Percentiles rank a stretch among this genome's conserved stretches.
These are phyloP conservation scores for Macrobrachium nipponense DNA, from an alignment of 1,140 invertebrate species.

Conservation along the genomic window DNA sequence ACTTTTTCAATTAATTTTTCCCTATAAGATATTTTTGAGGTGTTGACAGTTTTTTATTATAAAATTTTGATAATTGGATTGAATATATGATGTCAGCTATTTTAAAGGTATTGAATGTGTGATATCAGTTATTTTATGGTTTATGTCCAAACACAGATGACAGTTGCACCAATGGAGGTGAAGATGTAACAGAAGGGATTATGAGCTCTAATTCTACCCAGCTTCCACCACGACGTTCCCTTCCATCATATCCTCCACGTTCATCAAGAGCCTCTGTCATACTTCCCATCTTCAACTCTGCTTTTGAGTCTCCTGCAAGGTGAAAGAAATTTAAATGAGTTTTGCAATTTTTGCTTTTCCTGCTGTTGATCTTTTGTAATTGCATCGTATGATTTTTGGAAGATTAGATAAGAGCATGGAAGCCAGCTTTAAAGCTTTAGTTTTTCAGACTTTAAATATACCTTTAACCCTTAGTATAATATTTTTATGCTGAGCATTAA, in stretches of 20 bases:
- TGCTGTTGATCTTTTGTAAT: too few relatives aligned
- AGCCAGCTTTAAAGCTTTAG: too few relatives aligned
- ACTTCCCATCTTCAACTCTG: constrained; percentile 82
- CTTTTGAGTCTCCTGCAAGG: constrained; percentile 74
- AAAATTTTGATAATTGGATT: not conserved
- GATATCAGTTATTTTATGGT: not conserved
- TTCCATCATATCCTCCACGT: constrained; percentile 76
- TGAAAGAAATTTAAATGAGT: constrained; percentile 65
- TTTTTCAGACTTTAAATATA: too few relatives aligned
- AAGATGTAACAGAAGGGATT: constrained; percentile 65
- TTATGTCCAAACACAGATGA: constrained; percentile 36
- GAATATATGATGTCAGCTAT: not conserved
- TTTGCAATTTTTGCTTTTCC: too few relatives aligned
- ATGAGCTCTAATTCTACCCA: constrained; percentile 64
- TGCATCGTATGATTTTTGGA: too few relatives aligned
- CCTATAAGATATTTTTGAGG: too few relatives aligned
- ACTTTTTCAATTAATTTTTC: too few relatives aligned
- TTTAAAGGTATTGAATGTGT: not conserved
- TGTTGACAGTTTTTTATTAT: too few relatives aligned
- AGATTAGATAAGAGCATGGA: too few relatives aligned
- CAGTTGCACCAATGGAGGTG: constrained; percentile 50
- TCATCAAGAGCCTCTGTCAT: constrained; percentile 81
- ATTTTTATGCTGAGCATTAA: too few relatives aligned
- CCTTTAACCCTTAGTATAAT: too few relatives aligned
- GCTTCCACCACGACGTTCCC: constrained; percentile 68